Conservation (phyloP, 1,140 invertebrate species). For the Penaeus japonicus region DNA sequence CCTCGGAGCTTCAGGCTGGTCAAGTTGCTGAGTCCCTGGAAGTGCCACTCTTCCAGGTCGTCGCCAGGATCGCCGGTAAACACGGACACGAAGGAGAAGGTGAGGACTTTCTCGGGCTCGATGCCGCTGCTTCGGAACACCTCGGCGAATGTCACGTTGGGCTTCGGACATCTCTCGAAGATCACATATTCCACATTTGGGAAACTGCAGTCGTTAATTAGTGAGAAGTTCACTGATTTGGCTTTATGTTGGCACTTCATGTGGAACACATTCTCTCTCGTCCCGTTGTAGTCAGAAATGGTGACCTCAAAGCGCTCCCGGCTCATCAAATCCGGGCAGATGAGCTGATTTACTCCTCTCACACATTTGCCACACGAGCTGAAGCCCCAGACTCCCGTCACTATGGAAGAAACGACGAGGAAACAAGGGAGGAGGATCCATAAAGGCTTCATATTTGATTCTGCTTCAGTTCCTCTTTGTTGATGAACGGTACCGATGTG, state of each 20-base stretch:
- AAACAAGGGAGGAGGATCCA: too few relatives aligned
- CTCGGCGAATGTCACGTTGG: constrained; percentile 20
- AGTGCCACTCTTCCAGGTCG: constrained; percentile 66
- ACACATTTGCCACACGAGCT: constrained; percentile 3
- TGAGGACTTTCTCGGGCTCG: background rate
- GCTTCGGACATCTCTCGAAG: constrained; percentile 10
- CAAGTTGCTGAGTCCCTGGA: constrained; percentile 67
- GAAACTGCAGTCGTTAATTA: constrained; percentile 20
- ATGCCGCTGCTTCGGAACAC: constrained; percentile 14
- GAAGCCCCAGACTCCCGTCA: background rate
- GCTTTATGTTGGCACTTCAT: background rate
- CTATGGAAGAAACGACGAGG: background rate
- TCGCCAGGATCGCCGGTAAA: constrained; percentile 57
- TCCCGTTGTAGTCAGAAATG: background rate
- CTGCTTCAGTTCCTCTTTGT: too few relatives aligned
- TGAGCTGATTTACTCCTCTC: background rate
- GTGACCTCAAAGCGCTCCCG: background rate
- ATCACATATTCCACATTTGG: background rate
- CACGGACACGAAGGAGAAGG: background rate
- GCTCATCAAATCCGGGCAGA: background rate
- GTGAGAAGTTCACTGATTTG: background rate
- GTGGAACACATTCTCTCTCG: background rate
- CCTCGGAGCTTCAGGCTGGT: constrained; percentile 66
- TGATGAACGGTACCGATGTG: too few relatives aligned
- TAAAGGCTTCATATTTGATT: too few relatives aligned